Conservation (phyloP, 2,797 vertebrate genomes). For the Ceyx erithaca region DNA sequence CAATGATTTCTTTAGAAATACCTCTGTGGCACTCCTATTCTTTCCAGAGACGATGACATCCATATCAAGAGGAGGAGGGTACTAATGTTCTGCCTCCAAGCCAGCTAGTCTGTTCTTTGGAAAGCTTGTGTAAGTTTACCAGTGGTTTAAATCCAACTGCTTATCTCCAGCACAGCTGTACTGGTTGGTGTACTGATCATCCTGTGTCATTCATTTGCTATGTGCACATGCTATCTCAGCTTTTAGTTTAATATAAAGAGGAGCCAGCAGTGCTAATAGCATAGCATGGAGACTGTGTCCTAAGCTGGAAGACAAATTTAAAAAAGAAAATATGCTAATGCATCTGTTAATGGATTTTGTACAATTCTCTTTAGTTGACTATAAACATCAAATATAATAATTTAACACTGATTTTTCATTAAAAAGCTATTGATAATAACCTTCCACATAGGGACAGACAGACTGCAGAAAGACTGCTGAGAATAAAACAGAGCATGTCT, state of each 20-base stretch:
- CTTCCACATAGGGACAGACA: background rate
- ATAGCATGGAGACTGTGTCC: background rate
- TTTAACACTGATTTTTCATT: background rate
- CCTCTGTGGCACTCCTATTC: background rate
- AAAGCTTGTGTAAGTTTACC: conserved; percentile 31
- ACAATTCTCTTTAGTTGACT: background rate
- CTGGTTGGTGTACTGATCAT: background rate
- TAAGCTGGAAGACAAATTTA: background rate
- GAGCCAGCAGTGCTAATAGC: conserved; percentile 19
- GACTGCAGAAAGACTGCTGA: background rate
- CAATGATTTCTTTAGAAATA: background rate
- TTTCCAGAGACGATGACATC: background rate
- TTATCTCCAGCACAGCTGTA: background rate
- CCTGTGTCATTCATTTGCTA: conserved; percentile 41
- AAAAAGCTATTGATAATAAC: background rate
- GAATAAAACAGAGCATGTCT: background rate
- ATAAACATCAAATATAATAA: background rate
- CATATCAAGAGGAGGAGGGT: background rate
- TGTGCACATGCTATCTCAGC: background rate
- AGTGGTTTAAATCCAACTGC: background rate
- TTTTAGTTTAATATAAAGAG: conserved; percentile 25
- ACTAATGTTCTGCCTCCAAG: background rate
- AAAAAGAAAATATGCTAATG: background rate
- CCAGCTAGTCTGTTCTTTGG: background rate
- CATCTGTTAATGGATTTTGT: background rate